These are phyloP conservation scores for Myodes glareolus DNA, from an alignment of 2,113 vertebrate species.

Conservation along the genomic window DNA sequence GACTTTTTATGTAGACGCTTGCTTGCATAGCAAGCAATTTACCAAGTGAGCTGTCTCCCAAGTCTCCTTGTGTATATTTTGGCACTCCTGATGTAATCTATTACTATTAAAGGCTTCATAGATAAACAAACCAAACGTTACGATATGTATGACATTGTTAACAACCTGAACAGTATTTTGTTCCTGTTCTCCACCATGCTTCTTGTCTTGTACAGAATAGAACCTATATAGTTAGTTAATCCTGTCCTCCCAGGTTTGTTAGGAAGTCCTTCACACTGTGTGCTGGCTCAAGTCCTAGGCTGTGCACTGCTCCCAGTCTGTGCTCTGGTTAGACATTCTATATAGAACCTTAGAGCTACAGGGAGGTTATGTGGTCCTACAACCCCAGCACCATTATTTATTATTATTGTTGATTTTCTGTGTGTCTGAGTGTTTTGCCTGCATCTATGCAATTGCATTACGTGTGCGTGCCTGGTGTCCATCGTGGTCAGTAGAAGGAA, in stretches of 20 bases:
- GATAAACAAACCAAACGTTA: slow-evolving; percentile 2
- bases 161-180: background rate
- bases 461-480: background rate
- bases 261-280: background rate
- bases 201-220: background rate
- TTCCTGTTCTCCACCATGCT: background rate
- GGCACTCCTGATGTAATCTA: slow-evolving; percentile 1
- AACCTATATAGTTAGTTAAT: background rate
- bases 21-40: background rate
- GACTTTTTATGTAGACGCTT: background rate
- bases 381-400: background rate
- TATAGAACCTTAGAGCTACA: background rate
- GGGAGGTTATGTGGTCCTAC: background rate
- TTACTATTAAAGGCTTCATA: background rate
- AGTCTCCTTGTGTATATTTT: background rate
- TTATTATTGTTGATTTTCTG: background rate
- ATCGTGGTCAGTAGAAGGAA: background rate
- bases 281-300: background rate
- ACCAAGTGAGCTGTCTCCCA: background rate
- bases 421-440: background rate
- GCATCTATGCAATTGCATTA: background rate
- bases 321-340: background rate
- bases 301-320: background rate
- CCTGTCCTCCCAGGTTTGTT: background rate
- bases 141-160: background rate